Evolutionary conservation across 2,113 vertebrate species (phyloP).

Genomic region (Motacilla tschutschensis): DNA sequence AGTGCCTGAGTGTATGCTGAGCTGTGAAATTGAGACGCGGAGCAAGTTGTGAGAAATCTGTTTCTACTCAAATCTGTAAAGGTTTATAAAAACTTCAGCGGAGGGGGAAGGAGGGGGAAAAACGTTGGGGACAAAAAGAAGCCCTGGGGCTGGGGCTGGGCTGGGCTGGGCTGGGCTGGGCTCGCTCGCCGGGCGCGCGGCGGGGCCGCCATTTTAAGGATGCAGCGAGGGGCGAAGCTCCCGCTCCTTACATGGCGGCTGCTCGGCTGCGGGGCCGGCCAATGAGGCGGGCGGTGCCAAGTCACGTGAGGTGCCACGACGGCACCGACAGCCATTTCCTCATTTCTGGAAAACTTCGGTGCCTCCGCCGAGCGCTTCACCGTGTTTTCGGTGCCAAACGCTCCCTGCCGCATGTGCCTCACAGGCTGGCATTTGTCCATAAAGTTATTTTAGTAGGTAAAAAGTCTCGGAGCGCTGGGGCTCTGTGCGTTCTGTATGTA

Average conservation of each 20-base stretch:
- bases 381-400: slow-evolving; percentile 71
- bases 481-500: slow-evolving; percentile 88
- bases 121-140: not conserved
- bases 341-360: slow-evolving; percentile 64
- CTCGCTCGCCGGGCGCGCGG: slow-evolving; percentile 66
- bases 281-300: slow-evolving; percentile 77
- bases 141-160: slow-evolving; percentile 8
- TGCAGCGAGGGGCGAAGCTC: slow-evolving; percentile 78
- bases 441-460: slow-evolving; percentile 84
- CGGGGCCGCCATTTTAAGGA: slow-evolving; percentile 88
- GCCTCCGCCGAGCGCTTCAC: slow-evolving; percentile 69
- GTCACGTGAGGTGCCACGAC: slow-evolving; percentile 88
- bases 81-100: slow-evolving; percentile 74
- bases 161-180: slow-evolving; percentile 36
- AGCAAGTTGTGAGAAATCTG: slow-evolving; percentile 85
- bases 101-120: slow-evolving; percentile 20
- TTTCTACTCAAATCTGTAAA: slow-evolving; percentile 85
- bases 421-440: slow-evolving; percentile 78
- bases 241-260: slow-evolving; percentile 90
- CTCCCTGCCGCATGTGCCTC: slow-evolving; percentile 67
- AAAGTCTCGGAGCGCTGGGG: slow-evolving; percentile 77
- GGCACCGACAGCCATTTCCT: slow-evolving; percentile 82
- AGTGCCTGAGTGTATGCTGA: slow-evolving; percentile 79
- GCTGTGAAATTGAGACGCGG: slow-evolving; percentile 81
- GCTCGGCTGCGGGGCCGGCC: slow-evolving; percentile 78